Percentiles rank a stretch among this genome's conserved stretches.
phyloP scores from a whole-genome alignment of 1,140 invertebrate genomes.

The Elymnias hypermnestra region DNA sequence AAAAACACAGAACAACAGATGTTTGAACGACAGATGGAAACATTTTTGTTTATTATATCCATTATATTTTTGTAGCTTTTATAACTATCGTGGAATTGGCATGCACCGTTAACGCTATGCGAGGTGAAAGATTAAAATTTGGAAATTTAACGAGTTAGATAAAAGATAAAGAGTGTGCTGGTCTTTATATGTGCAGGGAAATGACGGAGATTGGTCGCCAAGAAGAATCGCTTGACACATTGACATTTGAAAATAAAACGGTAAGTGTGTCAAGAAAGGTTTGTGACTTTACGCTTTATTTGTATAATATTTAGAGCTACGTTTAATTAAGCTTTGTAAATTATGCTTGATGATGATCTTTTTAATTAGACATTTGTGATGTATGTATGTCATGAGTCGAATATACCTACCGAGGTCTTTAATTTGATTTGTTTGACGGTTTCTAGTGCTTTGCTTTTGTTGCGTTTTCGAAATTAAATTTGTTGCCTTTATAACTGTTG shows the following conservation, averaged over 20 bases:
- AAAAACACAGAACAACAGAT: constrained; percentile 34
- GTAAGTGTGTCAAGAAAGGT: constrained; percentile 34
- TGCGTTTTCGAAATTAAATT: too few relatives aligned
- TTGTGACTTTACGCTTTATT: constrained; percentile 7
- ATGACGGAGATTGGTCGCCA: constrained; percentile 32
- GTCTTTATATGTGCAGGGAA: constrained; percentile 73
- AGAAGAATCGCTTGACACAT: constrained; percentile 33
- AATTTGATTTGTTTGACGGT: too few relatives aligned
- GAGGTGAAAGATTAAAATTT: constrained; percentile 45
- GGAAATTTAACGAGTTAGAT: constrained; percentile 33
- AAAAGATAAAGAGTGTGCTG: constrained; percentile 65
- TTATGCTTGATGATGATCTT: background rate
- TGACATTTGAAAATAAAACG: constrained; percentile 22
- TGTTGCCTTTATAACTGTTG: too few relatives aligned
- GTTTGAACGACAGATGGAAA: constrained; percentile 22
- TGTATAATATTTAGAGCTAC: background rate
- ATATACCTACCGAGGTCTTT: too few relatives aligned
- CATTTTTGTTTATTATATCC: constrained; percentile 44
- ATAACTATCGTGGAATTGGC: constrained; percentile 55
- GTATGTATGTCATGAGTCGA: too few relatives aligned
- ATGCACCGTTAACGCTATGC: constrained; percentile 61
- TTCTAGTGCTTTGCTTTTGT: too few relatives aligned
- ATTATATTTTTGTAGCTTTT: constrained; percentile 57
- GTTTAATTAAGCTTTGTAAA: background rate
- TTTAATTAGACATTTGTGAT: background rate